Conservation (phyloP, 2,113 vertebrate species). For the Perognathus longimembris region DNA sequence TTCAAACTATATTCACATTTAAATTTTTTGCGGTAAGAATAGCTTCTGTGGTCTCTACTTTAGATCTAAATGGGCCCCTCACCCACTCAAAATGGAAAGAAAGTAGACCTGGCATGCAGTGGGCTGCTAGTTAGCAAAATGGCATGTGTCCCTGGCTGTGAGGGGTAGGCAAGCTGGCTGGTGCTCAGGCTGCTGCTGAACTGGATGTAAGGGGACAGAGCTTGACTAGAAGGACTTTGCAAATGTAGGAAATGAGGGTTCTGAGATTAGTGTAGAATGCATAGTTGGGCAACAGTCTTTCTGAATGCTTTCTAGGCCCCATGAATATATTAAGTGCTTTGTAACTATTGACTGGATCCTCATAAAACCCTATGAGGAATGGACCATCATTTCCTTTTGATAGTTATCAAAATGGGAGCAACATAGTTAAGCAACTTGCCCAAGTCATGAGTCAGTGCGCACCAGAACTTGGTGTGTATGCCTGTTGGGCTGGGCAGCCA, state of each 20-base stretch:
- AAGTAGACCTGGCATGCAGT: rapidly evolving
- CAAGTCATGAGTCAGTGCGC: not conserved
- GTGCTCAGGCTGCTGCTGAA: rapidly evolving
- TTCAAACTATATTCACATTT: not conserved
- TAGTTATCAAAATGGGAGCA: not conserved
- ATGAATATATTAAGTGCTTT: rapidly evolving
- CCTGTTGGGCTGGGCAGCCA: rapidly evolving
- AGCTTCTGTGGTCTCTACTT: not conserved
- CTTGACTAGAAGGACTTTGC: not conserved
- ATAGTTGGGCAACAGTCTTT: rapidly evolving
- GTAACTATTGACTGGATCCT: not conserved
- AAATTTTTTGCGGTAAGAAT: not conserved
- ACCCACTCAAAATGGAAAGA: not conserved
- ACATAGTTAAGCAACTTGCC: not conserved
- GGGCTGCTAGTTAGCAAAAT: rapidly evolving
- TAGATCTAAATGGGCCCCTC: not conserved
- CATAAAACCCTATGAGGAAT: not conserved
- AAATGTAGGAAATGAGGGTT: rapidly evolving
- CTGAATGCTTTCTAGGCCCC: too few relatives aligned
- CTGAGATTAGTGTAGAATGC: too few relatives aligned
- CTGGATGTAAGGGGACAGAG: too few relatives aligned
- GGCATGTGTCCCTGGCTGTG: too few relatives aligned
- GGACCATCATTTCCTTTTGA: not conserved
- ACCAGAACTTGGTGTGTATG: too few relatives aligned
- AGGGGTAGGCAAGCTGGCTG: too few relatives aligned